A percentile compares a stretch with the other conserved stretches of the same genome.
phyloP scores from a whole-genome alignment of 1,140 invertebrate species.

The Habropoda laboriosa region DNA sequence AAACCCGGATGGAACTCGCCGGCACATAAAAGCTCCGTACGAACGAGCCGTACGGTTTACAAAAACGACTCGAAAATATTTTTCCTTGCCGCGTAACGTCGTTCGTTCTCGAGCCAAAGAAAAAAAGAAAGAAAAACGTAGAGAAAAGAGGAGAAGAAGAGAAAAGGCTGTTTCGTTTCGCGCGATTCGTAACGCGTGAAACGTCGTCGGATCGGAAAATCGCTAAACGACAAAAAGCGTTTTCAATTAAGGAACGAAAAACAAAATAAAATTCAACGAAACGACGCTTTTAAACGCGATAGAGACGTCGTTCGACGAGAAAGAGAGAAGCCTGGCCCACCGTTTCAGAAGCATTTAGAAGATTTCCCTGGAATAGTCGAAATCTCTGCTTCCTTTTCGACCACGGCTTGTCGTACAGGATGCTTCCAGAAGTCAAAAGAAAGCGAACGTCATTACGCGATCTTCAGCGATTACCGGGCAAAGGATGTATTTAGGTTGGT shows the following conservation, averaged over 20 bases:
- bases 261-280: background rate
- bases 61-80: background rate
- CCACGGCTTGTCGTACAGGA: background rate
- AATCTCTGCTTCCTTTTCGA: background rate
- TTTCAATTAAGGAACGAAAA: conserved; percentile 6
- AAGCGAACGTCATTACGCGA: conserved; percentile 37
- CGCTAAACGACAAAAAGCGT: background rate
- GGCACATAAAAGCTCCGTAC: background rate
- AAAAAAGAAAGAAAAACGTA: too few relatives aligned
- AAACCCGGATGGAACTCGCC: conserved; percentile 7
- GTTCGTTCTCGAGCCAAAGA: background rate
- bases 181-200: background rate
- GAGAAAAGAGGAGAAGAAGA: too few relatives aligned
- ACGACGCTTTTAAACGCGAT: background rate
- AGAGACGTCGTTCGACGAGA: background rate
- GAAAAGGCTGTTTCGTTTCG: too few relatives aligned
- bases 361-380: background rate
- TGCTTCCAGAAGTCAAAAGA: background rate
- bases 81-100: background rate
- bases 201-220: background rate
- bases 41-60: background rate
- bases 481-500: too few relatives aligned
- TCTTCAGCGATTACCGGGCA: conserved; percentile 28
- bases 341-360: conserved; percentile 22
- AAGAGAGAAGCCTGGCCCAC: too few relatives aligned